Evolutionary conservation across 2,113 vertebrate species (phyloP), one percentile per base, ranked within the genome.

Genomic region (Podarcis cretensis): DNA sequence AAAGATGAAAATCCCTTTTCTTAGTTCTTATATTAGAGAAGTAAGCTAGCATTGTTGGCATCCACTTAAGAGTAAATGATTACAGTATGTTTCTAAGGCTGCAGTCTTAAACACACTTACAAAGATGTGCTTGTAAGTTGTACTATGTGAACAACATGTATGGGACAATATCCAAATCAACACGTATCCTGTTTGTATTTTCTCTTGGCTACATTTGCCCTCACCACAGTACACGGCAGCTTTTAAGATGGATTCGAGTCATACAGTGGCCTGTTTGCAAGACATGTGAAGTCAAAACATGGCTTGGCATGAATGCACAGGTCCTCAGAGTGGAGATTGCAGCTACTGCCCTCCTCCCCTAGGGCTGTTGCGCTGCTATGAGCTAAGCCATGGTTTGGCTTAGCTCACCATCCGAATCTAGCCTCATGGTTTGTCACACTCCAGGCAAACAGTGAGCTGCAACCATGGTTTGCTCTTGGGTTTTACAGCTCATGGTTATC

Each of bases 21-120:
- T 37, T 57, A 91, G 16, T 85, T 91, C 71, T 90, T 92, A 84
- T 1, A 18, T 37, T 74, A 91, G 74, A n/a, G 66, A 92, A 93
- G 87, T 48, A n/a, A 78, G n/a, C 87, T 73, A 89, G 59, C 80
- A 48, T 87, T 30, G 27, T 0, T 93, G 90, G 86, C 40, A 73
- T 92, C 80, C 88, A 80, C 88, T 92, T 94, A 87, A 76, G 27
- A 88, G 43, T 87, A 81, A 89, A 48, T 76, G 71, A 65, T 37
- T 88, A 69, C 27, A 32, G 1, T 83, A 81, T 57, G 21, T 0
- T 91, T 90, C 85, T 91, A 89, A 83, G 21, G 23, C 35, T 83
- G 35, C 10, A 68, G 23, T 83, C 12, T 35, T 69, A 69, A 83
- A 69, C 37, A 69, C 25, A 18, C 59, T 18, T 63, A 63, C 59